phyloP scores from a whole-genome alignment of 2,888 invertebrate species.

The Amphimallon solstitiale region DNA sequence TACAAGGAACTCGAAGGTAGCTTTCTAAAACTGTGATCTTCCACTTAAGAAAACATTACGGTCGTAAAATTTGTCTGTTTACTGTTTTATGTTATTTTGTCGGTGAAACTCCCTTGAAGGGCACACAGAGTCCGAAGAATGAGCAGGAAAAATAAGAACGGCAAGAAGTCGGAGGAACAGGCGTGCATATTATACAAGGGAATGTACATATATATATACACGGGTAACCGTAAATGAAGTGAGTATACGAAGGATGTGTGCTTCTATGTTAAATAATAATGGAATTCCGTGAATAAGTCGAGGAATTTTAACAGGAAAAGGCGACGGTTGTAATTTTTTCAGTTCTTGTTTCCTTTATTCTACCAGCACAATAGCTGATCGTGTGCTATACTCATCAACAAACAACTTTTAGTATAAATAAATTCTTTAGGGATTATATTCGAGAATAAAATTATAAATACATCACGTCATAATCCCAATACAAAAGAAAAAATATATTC shows the following conservation, averaged over 20 bases:
- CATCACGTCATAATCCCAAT: too few relatives aligned
- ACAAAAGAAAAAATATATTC: too few relatives aligned
- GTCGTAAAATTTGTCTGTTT: slow-evolving; percentile 22
- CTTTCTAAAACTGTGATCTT: slow-evolving; percentile 24
- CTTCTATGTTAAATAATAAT: slow-evolving; percentile 2
- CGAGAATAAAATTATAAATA: too few relatives aligned
- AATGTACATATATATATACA: background rate
- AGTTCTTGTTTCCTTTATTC: too few relatives aligned
- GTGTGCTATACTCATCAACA: too few relatives aligned
- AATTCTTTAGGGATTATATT: too few relatives aligned
- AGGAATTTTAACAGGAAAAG: slow-evolving; percentile 5
- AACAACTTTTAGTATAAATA: too few relatives aligned
- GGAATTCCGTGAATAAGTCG: slow-evolving; percentile 1
- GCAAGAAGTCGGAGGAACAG: too few relatives aligned
- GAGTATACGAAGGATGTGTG: background rate
- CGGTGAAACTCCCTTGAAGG: background rate
- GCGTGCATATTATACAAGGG: background rate
- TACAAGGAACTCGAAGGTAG: slow-evolving; percentile 20
- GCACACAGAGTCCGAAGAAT: background rate
- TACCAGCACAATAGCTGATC: too few relatives aligned
- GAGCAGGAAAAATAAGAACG: background rate
- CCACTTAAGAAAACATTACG: slow-evolving; percentile 18
- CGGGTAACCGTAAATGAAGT: background rate
- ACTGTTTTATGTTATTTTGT: slow-evolving; percentile 6
- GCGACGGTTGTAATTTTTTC: too few relatives aligned